Evolutionary conservation across 2,888 invertebrate species (phyloP), one percentile per base, ranked within the genome.

Genomic region (Cantharis rufa): DNA sequence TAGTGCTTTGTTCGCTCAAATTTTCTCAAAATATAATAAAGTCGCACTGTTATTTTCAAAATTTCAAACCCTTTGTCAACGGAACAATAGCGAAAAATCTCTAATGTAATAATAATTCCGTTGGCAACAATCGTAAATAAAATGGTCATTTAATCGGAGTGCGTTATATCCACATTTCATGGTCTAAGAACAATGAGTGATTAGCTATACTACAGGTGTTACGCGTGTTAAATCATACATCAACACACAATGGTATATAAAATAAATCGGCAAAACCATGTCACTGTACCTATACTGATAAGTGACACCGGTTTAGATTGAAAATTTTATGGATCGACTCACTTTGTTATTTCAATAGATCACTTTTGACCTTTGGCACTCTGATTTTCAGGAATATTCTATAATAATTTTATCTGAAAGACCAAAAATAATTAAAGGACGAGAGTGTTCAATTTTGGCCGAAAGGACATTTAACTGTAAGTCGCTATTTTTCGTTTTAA

Each of bases 161-260:
- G 48, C 48, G 48, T 48, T 48, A n/a, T 48, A 48, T 48, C 7
- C n/a, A n/a, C 48, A 66, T 66, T 66, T 66, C 64, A 27, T 21
- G 62, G 48, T 21, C 10, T 1, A 78, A 78, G 74, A 78, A 76
- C 78, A 78, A 78, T 74, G 78, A 78, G 76, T 76, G 76, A 78
- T 76, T 76, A 69, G 76, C 16, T 66, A 66, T 69, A 70, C 24
- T 74, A 70, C 78, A 78, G 78, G 78, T 76, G 78, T 78, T 75
- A 78, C 76, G 72, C 71, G 71, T 78, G 75, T 78, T 78, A 74
- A 70, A 71, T 74, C 69, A 75, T 76, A 78, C 71, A 78, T 78
- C 76, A 76, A 78, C 76, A 76, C 73, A 78, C 78, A 78, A 78
- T 78, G 71, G 78, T 70, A 66, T 70, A 78, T 78, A 75, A 78